phyloP scores from a whole-genome alignment of 2,888 invertebrate genomes.

The Pseudococcus viburni region DNA sequence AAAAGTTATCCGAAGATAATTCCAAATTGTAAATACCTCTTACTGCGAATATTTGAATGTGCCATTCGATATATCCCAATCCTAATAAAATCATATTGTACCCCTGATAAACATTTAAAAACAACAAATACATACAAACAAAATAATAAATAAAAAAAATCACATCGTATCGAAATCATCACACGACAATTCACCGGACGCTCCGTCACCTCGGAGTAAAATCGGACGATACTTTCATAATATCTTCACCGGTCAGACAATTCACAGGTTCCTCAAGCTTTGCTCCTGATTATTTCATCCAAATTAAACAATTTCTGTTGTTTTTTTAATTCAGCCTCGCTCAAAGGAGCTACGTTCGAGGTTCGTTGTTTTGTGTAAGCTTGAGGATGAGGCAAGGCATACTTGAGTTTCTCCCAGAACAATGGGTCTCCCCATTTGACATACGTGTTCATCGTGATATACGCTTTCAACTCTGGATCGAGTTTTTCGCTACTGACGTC shows the following conservation, averaged over 20 bases:
- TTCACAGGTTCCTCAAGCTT: neutral
- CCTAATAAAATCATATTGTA: neutral
- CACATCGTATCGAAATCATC: neutral
- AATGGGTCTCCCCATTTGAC: conserved; percentile 86
- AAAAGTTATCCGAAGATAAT: too few relatives aligned
- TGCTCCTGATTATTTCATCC: neutral
- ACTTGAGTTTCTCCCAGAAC: conserved; percentile 86
- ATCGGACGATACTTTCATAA: neutral
- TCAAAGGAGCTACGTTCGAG: neutral
- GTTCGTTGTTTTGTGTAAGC: neutral
- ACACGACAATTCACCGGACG: conserved; percentile 9
- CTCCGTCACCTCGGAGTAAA: neutral
- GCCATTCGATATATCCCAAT: neutral
- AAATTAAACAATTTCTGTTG: neutral
- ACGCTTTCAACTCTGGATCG: conserved; percentile 80
- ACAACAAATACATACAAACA: conserved; percentile 10
- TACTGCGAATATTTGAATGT: neutral
- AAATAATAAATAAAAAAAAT: neutral
- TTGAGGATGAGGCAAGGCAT: conserved; percentile 79
- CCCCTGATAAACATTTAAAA: neutral
- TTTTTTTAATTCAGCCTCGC: neutral
- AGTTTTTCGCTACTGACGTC: conserved; percentile 76
- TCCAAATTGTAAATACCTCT: too few relatives aligned
- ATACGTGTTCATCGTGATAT: conserved; percentile 84
- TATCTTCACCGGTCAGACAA: neutral